Evolutionary conservation across 1,140 invertebrate species (phyloP), one percentile per base, ranked within the genome.

Genomic region (Lithobius niger): DNA sequence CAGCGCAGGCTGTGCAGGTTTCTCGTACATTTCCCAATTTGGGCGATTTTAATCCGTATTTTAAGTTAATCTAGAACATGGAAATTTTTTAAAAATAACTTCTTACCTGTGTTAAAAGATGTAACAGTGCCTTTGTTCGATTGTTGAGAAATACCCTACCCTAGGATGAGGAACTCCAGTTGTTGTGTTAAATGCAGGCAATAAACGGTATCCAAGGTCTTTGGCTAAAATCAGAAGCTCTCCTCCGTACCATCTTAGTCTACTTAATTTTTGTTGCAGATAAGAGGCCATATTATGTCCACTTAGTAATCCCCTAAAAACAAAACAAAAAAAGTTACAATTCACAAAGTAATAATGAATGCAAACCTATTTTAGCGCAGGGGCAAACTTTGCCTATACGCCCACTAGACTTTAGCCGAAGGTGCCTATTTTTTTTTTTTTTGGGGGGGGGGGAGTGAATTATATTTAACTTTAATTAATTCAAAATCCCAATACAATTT

Each of bases 1-100:
- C 95, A n/a, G 93, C 94, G 74, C 95, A 98, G 0, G 94, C 92
- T 0, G 93, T 97, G 67, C 94, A 97, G 0, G 93, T 97, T 72
- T 97, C 91, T 43, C 82, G 72, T 0, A 84, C 83, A 55, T 83
- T 77, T 65, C 83, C 81, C 21, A 88, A 65, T 57, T 80, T 77
- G 48, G 81, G 78, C 56, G 78, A 81, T 71, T 84, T 84, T 69
- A 97, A 81, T 22, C 93, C 94, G 69, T 88, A 78, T 53, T 82
- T 82, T 43, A 97, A 74, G 74, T 98, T 97, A 50, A 95, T 78
- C 87, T 91, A 62, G 25, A 75, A 68, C n/a, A 64, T 63, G 64
- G 61, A 59, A 61, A 52, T 47, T 31, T n/a, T n/a, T n/a, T n/a
- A n/a, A n/a, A n/a, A n/a, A n/a, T n/a, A n/a, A n/a, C n/a, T n/a